Evolutionary conservation across 2,888 invertebrate species (phyloP).

Genomic region (Stenodema calcarata): DNA sequence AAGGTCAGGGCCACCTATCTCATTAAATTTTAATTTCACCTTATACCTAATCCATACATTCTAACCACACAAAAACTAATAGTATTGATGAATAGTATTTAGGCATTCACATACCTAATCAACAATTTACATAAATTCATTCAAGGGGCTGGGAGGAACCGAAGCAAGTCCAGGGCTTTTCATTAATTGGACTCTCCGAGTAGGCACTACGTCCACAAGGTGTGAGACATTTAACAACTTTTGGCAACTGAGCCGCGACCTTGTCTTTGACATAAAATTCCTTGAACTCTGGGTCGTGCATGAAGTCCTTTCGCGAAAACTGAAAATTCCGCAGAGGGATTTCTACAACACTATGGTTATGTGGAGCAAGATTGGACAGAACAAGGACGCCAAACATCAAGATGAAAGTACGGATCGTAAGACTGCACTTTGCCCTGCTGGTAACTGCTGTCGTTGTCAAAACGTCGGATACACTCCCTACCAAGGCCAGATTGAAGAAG

Average conservation of each 20-base stretch:
- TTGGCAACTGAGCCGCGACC: conserved; percentile 11
- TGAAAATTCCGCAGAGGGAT: not conserved
- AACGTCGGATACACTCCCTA: not conserved
- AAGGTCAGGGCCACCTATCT: too few species aligned
- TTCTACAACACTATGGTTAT: conserved; percentile 19
- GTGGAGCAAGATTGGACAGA: not conserved
- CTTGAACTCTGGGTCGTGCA: conserved; percentile 31
- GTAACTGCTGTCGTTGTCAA: not conserved
- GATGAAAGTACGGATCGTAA: not conserved
- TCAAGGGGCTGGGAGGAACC: conserved; percentile 22
- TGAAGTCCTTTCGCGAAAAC: not conserved
- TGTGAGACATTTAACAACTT: not conserved
- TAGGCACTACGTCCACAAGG: not conserved
- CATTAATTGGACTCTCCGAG: conserved; percentile 1
- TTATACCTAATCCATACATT: too few species aligned
- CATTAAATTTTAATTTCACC: too few species aligned
- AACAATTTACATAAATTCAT: not conserved
- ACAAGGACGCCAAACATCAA: not conserved
- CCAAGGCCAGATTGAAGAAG: not conserved
- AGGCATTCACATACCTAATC: too few species aligned
- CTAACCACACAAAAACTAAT: too few species aligned
- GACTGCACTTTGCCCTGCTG: not conserved
- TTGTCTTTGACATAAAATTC: conserved; percentile 1
- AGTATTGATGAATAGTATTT: too few species aligned
- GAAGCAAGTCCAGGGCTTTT: conserved; percentile 6